Base-by-base conservation (phyloP, 1,140 invertebrate genomes). In the Drosophila nebulosa region DNA sequence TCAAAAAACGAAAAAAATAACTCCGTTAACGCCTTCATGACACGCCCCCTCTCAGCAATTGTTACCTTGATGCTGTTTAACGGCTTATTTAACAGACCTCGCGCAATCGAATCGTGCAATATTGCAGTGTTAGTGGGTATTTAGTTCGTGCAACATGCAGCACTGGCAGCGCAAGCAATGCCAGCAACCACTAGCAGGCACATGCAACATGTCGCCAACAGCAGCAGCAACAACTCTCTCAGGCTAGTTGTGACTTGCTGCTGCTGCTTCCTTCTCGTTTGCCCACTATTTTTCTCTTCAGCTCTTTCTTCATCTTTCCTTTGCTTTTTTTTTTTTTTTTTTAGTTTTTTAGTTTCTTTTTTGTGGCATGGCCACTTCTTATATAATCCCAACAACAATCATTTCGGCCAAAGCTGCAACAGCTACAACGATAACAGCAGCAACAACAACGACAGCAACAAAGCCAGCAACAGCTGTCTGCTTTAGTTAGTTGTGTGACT, bases 291-390 rank as follows among this genome's bases (percentile, higher is more conserved):
- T 62, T 69, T 63, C 36, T 39, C 53, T 66, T 51, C 46, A 53
- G 64, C 59, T 73, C 65, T 73, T 50, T 52, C 69, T 71, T 60
- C 56, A 56, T 50, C 67, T 69, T 67, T 63, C 32, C 55, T 64
- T 65, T 46, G 9, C 16, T 16, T 21, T 46, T 46, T 46, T 52
- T n/a, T 78, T 58, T 64, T 62, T 55, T 36, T 74, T 69, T 80
- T 70, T 76, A 63, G 80, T 63, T 76, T 64, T 68, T 68, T 71
- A 56, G 32, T 36, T 39, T 64, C 55, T 76, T 75, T 69, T 80
- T 86, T 86, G 81, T 86, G 81, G 81, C 81, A 86, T 81, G 83
- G 83, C 81, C 81, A 86, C 81, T 86, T 86, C 74, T 86, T 86
- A 86, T 86, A 86, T 86, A 86, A 86, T 86, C 55, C 42, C 74